Evolutionary conservation across 30 jellyfish, hydroid and myxozoan genomes (phyloP), one percentile per base, ranked within the genome.

Genomic region (Catostylus mosaicus): DNA sequence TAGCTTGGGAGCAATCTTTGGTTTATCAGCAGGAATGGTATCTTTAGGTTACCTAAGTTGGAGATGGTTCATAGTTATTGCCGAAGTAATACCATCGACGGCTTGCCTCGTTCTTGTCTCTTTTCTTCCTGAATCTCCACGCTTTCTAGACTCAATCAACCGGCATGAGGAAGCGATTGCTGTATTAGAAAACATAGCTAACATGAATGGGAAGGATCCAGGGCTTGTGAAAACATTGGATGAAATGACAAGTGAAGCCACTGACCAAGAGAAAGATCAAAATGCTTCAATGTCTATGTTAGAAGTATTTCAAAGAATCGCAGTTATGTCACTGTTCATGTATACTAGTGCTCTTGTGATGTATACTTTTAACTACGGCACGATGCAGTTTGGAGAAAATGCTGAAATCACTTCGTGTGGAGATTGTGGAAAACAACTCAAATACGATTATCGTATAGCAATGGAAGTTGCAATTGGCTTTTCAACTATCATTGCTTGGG

Each of bases 341-440:
- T 61, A n/a, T 29, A n/a, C 31, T 18, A 43, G 10, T 6, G 43
- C 31, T 8, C 1, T 26, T 22, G 43, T 61, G 6, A 12, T 23
- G 18, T n/a, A 36, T n/a, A 29, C 43, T 8, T 36, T 61, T 31
- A 31, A 34, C 6, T 61, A 8, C 29, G 74, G 74, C 4, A 20
- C 74, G 18, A 61, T 61, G 74, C 74, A 61, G 18, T 61, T 61
- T 61, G 74, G 43, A 26, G 74, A 61, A 20, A 61, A 61, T 61
- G 18, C 74, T 20, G 43, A 61, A 20, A 23, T 61, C 18, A 6
- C 18, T 2, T 8, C 6, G 22, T 61, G 74, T 24, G 74, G 74
- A 3, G 34, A 61, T n/a, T 61, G 74, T 18, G 36, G n/a, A n/a
- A 23, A 61, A 6, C 31, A 26, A 31, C 6, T 61, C 43, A 61